Percentiles rank a stretch among this genome's conserved stretches.
Conservation (phyloP, 2,888 invertebrate species). For the Netelia inedita region DNA sequence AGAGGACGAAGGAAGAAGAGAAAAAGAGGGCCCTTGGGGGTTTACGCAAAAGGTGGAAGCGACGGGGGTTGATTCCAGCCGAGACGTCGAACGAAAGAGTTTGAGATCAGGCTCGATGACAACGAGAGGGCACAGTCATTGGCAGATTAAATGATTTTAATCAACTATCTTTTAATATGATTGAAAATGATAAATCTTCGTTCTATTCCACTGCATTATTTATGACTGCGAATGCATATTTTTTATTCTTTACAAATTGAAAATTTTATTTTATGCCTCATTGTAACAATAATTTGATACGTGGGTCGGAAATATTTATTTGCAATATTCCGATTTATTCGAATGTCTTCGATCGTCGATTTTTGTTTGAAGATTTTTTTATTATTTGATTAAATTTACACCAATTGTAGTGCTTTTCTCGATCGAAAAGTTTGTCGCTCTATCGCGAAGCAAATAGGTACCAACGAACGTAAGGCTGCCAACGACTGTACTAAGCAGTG, state of each 20-base stretch:
- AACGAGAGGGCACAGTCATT: conserved; percentile 7
- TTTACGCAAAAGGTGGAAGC: conserved; percentile 38
- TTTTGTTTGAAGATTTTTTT: neutral
- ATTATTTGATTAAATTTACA: neutral
- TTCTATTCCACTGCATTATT: too few relatives aligned
- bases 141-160: neutral
- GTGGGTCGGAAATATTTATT: too few relatives aligned
- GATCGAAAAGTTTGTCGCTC: too few relatives aligned
- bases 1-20: conserved; percentile 68
- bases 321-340: neutral
- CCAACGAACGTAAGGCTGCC: neutral
- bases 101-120: conserved; percentile 4
- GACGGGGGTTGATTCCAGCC: conserved; percentile 48
- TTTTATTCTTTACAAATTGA: too few relatives aligned
- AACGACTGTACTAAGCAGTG: conserved; percentile 30
- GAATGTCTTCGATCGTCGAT: neutral
- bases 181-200: too few relatives aligned
- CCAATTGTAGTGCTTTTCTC: neutral
- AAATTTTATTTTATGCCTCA: too few relatives aligned
- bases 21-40: conserved; percentile 56
- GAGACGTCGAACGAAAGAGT: conserved; percentile 25
- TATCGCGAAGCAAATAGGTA: too few relatives aligned
- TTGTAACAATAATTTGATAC: too few relatives aligned
- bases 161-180: neutral
- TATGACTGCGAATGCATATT: too few relatives aligned